Base-by-base conservation (phyloP, 2,797 vertebrate genomes). In the Malurus splendens region DNA sequence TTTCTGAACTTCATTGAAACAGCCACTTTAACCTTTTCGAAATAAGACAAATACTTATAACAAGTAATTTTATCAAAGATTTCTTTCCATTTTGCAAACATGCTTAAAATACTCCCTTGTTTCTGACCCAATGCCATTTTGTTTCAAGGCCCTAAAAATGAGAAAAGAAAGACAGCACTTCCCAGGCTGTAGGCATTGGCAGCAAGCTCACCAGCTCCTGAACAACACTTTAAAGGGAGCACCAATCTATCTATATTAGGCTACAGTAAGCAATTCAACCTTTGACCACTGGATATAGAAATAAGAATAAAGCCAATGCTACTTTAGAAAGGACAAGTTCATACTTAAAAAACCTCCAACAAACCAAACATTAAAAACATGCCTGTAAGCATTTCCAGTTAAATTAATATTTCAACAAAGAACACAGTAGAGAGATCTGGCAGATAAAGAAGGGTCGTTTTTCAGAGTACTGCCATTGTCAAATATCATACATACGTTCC, bases 391-490 rank as follows among this genome's bases (percentile, higher is more conserved):
- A 90, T 74, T 89, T 91, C 59, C 70, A 89, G 56, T 94, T 83
- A 93, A 93, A 86, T 89, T 83, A 92, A 86, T 82, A 87, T 44
- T 92, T 91, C 42, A 87, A 71, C 51, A 77, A 82, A 90, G 67
- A 82, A 82, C 45, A 89, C 28, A 56, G 52, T 42, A 87, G 66
- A 80, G 85, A 80, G 60, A 92, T 90, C 76, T 6, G 5, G 38
- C 48, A 86, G 88, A 90, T 38, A 36, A 18, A 71, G 28, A 25
- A 71, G 73, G 75, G 75, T 77, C 30, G n/a, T 62, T 89, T 89
- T 94, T 87, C 38, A 1, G 45, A 84, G 72, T 73, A 59, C 73
- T 89, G 82, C 85, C 80, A 80, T 88, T 87, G 33, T 76, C 73
- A 89, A 36, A 92, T 75, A 61, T 84, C 65, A 92, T 55, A 83